phyloP scores from a whole-genome alignment of 2,888 invertebrate species.

The Caenorhabditis panamensis region DNA sequence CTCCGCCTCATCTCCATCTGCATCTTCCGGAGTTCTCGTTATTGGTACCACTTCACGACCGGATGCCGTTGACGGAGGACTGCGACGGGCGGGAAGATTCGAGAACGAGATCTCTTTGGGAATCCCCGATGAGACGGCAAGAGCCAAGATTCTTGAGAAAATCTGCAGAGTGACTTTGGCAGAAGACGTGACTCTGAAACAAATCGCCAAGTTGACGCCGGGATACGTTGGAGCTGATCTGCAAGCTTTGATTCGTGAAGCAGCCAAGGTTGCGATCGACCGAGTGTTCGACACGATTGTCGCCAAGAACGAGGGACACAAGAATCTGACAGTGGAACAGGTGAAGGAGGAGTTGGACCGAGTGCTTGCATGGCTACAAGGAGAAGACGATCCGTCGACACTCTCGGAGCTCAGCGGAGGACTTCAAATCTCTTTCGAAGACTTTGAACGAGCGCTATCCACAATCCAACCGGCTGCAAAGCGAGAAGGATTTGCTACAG shows the following conservation, averaged over 20 bases:
- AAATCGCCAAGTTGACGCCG: conserved; percentile 90
- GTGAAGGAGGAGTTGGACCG: conserved; percentile 72
- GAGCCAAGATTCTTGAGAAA: conserved; percentile 82
- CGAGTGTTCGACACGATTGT: conserved; percentile 82
- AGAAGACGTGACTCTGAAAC: conserved; percentile 86
- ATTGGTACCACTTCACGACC: conserved; percentile 97
- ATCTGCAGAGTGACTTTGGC: conserved; percentile 85
- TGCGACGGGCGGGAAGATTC: conserved; percentile 84
- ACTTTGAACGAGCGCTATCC: conserved; percentile 74
- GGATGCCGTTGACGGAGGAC: conserved; percentile 92
- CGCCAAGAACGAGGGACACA: conserved; percentile 57
- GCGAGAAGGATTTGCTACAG: conserved; percentile 96
- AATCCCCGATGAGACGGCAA: conserved; percentile 91
- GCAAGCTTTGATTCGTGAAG: conserved; percentile 87
- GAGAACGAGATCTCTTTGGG: conserved; percentile 88
- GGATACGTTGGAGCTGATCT: conserved; percentile 93
- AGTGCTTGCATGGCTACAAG: conserved; percentile 74
- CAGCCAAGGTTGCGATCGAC: conserved; percentile 91
- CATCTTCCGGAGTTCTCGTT: conserved; percentile 82
- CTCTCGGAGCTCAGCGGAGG: conserved; percentile 66
- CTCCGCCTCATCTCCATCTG: conserved; percentile 4
- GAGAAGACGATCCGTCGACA: conserved; percentile 70
- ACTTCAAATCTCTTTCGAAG: conserved; percentile 67
- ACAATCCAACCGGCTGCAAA: conserved; percentile 64
- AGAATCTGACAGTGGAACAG: conserved; percentile 66